Conservation (phyloP, 2,797 vertebrate species). For the Melanotaenia pygmaea region DNA sequence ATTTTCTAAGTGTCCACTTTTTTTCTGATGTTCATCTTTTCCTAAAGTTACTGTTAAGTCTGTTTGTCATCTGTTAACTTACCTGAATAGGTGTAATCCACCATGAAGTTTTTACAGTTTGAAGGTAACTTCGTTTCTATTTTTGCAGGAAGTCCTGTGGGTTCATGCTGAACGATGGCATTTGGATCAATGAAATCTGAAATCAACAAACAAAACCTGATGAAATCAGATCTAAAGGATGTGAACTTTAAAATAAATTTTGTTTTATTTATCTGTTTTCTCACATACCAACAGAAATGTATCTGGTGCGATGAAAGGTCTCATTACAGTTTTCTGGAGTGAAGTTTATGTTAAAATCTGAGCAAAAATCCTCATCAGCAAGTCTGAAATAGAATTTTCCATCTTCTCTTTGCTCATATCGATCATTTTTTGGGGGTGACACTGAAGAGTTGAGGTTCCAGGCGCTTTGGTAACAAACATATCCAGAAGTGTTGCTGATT, state of each 20-base stretch:
- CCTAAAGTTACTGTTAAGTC: neutral
- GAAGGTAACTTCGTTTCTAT: neutral
- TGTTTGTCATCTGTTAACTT: conserved; percentile 6
- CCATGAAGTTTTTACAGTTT: neutral
- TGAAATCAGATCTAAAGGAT: neutral
- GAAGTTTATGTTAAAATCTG: conserved; percentile 1
- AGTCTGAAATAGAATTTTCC: conserved; percentile 4
- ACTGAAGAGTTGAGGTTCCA: conserved; percentile 49
- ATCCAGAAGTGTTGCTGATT: accelerated
- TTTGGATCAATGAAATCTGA: conserved; percentile 15
- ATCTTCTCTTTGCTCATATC: accelerated
- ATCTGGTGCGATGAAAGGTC: accelerated
- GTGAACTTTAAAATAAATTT: neutral
- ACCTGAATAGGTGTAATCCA: conserved; percentile 49
- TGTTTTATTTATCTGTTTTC: too few relatives aligned
- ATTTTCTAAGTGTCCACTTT: neutral
- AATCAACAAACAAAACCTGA: neutral
- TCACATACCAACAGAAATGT: conserved; percentile 34
- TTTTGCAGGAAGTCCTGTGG: neutral
- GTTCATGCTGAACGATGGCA: accelerated
- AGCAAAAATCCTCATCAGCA: conserved; percentile 22
- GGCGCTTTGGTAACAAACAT: conserved; percentile 17
- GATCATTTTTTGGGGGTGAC: accelerated
- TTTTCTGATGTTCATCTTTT: accelerated
- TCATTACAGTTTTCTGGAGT: accelerated